Evolutionary conservation across 23 tunicate genomes (phyloP).

Genomic region (Styela clava): DNA sequence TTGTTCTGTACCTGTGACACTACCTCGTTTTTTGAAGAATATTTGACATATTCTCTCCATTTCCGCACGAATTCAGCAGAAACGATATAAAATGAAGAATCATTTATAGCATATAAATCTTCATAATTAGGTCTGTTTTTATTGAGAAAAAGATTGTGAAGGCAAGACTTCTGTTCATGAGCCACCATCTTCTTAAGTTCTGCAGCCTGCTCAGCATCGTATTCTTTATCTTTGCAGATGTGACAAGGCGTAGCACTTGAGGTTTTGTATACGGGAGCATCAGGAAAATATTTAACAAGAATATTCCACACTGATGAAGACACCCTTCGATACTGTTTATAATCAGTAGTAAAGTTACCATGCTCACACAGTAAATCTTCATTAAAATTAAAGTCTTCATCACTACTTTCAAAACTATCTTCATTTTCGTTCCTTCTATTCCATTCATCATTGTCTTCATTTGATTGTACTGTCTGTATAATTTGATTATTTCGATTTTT

Average conservation of each 20-base stretch:
- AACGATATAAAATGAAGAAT: slow-evolving; percentile 29
- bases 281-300: slow-evolving; percentile 58
- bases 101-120: neutral
- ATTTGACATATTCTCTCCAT: slow-evolving; percentile 61
- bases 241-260: slow-evolving; percentile 25
- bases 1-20: slow-evolving; percentile 34
- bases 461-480: neutral
- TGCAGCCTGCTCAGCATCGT: slow-evolving; percentile 16
- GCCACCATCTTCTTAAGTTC: slow-evolving; percentile 24
- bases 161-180: slow-evolving; percentile 38
- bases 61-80: slow-evolving; percentile 30
- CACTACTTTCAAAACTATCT: slow-evolving; percentile 3
- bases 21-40: slow-evolving; percentile 41
- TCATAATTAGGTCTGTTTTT: slow-evolving; percentile 49
- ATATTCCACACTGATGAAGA: slow-evolving; percentile 52
- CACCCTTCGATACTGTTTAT: slow-evolving; percentile 24
- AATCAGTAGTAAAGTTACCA: slow-evolving; percentile 30
- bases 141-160: slow-evolving; percentile 42
- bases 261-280: slow-evolving; percentile 11
- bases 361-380: slow-evolving; percentile 60
- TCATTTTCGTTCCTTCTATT: neutral
- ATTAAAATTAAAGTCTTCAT: slow-evolving; percentile 49
- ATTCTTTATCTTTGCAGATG: slow-evolving; percentile 17
- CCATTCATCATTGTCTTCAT: neutral
- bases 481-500: neutral